Evolutionary conservation across 2,888 invertebrate species (phyloP).

Genomic region (Pollenia griseotomentosa): DNA sequence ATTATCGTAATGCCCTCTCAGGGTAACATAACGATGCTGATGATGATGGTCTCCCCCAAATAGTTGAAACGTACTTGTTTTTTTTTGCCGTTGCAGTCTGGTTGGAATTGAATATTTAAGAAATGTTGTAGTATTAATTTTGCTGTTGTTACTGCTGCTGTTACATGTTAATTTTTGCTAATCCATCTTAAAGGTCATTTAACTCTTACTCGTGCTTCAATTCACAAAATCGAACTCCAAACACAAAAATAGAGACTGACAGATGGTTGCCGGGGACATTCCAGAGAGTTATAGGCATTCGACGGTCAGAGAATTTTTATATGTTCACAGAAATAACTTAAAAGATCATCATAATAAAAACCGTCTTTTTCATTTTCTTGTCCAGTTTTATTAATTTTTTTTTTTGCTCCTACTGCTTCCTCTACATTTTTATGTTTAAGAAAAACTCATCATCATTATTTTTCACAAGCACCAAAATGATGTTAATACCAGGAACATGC

Average conservation of each 20-base stretch:
- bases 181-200: slow-evolving; percentile 62
- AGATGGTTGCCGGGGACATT: slow-evolving; percentile 25
- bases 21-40: neutral
- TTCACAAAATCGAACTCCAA: slow-evolving; percentile 11
- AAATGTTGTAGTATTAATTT: slow-evolving; percentile 24
- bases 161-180: slow-evolving; percentile 60
- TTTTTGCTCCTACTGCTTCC: neutral
- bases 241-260: slow-evolving; percentile 33
- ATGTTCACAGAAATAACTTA: slow-evolving; percentile 4
- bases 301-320: neutral
- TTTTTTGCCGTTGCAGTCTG: neutral
- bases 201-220: slow-evolving; percentile 39
- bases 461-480: slow-evolving; percentile 39
- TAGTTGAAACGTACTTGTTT: neutral
- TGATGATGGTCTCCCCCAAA: slow-evolving; percentile 8
- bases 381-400: neutral
- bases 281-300: neutral
- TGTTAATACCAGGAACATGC: slow-evolving; percentile 37
- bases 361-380: slow-evolving; percentile 30
- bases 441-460: slow-evolving; percentile 60
- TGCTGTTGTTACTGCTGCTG: slow-evolving; percentile 44
- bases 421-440: slow-evolving; percentile 5
- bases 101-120: neutral
- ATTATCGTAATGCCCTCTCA: slow-evolving; percentile 23
- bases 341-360: slow-evolving; percentile 34